phyloP scores from a whole-genome alignment of 2,113 vertebrate genomes.

The Ictidomys tridecemlineatus region DNA sequence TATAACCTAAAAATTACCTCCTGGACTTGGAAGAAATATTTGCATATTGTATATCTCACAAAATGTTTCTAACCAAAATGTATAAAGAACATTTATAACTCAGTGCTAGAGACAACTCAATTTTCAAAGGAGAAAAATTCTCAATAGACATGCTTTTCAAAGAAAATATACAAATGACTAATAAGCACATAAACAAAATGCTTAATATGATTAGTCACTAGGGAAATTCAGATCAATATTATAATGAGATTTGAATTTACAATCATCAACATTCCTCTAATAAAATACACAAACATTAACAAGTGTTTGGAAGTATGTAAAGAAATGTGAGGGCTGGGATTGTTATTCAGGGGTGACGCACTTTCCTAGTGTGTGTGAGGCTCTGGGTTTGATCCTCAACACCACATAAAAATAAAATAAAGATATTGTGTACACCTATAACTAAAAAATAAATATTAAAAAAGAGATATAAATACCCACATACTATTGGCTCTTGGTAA shows the following conservation, averaged over 20 bases:
- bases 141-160: not conserved
- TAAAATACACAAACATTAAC: not conserved
- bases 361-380: too few relatives aligned
- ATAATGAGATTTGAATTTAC: not conserved
- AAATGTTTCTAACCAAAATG: not conserved
- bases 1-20: not conserved
- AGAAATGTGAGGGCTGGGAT: too few relatives aligned
- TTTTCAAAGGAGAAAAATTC: too few relatives aligned
- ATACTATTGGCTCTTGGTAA: not conserved
- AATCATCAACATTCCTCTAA: not conserved
- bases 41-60: not conserved
- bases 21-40: not conserved
- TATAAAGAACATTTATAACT: not conserved
- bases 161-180: not conserved
- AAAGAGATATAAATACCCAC: not conserved
- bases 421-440: too few relatives aligned
- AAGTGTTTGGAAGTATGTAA: not conserved
- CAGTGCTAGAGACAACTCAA: not conserved
- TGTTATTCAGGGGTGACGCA: too few relatives aligned
- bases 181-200: not conserved
- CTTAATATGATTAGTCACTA: too few relatives aligned
- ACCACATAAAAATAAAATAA: too few relatives aligned
- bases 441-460: too few relatives aligned
- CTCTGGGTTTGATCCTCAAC: too few relatives aligned
- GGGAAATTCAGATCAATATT: not conserved